phyloP scores from a whole-genome alignment of 2,113 vertebrate species.

The Agelaius tricolor region DNA sequence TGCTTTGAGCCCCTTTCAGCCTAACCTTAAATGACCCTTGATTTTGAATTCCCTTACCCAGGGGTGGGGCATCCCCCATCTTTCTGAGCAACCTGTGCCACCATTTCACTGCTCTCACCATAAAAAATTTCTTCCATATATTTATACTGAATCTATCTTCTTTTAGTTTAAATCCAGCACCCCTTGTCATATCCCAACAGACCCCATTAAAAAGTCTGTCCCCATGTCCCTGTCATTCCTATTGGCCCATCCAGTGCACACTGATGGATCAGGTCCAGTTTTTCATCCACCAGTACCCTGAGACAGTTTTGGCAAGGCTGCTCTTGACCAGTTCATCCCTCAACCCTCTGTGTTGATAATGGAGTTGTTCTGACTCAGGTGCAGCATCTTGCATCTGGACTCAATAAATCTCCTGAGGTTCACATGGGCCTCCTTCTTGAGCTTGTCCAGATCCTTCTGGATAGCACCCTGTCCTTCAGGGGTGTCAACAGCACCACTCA shows the following conservation, averaged over 20 bases:
- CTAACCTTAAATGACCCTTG: neutral
- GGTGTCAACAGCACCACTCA: neutral
- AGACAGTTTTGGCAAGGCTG: neutral
- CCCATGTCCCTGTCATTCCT: neutral
- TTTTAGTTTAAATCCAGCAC: neutral
- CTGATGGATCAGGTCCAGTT: neutral
- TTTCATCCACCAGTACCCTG: neutral
- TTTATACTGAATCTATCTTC: neutral
- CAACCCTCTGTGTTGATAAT: neutral
- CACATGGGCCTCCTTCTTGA: no score
- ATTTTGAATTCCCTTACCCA: neutral
- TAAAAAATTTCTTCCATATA: neutral
- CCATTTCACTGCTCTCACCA: neutral
- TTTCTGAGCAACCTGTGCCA: neutral
- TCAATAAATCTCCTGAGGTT: neutral
- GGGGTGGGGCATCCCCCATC: accelerated
- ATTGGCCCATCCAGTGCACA: neutral
- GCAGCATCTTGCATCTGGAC: neutral
- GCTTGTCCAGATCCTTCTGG: neutral
- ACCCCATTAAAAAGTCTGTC: neutral
- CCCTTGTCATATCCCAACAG: neutral
- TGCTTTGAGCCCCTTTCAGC: neutral
- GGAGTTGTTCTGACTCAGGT: neutral
- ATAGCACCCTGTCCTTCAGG: neutral
- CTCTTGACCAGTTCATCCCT: neutral